A percentile compares a stretch with the other conserved stretches of the same genome.
These are phyloP conservation scores for Chaitophorus viminalis DNA, from an alignment of 2,888 invertebrate genomes.

Conservation along the genomic window DNA sequence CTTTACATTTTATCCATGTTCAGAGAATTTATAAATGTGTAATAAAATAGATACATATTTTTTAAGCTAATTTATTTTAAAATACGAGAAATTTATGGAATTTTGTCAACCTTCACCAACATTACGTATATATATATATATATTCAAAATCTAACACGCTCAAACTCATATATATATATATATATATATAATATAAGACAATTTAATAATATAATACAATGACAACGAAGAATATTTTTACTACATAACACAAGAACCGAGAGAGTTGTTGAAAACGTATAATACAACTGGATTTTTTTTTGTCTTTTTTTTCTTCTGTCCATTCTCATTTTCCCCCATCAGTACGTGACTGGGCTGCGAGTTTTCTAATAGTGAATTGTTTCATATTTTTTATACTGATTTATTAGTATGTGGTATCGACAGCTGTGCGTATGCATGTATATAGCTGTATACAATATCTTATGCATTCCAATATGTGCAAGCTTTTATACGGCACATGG, in stretches of 20 bases:
- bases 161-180: background rate
- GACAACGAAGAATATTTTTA: slow-evolving; percentile 36
- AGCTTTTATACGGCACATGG: background rate
- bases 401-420: slow-evolving; percentile 22
- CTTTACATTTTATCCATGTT: background rate
- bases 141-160: background rate
- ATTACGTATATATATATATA: background rate
- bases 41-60: background rate
- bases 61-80: background rate
- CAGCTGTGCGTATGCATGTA: background rate
- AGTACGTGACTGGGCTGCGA: slow-evolving; percentile 49
- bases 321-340: slow-evolving; percentile 41
- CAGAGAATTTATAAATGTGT: background rate
- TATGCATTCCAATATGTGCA: background rate
- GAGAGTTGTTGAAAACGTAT: slow-evolving; percentile 59
- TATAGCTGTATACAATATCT: background rate
- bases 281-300: slow-evolving; percentile 43
- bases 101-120: background rate
- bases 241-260: slow-evolving; percentile 50
- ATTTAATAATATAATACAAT: slow-evolving; percentile 54
- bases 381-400: slow-evolving; percentile 52
- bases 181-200: slow-evolving; percentile 7
- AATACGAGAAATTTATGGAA: background rate
- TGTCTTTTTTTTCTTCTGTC: slow-evolving; percentile 27
- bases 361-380: slow-evolving; percentile 56